Base-by-base conservation (phyloP, 1,140 invertebrate species). In the Macrocentrus cingulum region DNA sequence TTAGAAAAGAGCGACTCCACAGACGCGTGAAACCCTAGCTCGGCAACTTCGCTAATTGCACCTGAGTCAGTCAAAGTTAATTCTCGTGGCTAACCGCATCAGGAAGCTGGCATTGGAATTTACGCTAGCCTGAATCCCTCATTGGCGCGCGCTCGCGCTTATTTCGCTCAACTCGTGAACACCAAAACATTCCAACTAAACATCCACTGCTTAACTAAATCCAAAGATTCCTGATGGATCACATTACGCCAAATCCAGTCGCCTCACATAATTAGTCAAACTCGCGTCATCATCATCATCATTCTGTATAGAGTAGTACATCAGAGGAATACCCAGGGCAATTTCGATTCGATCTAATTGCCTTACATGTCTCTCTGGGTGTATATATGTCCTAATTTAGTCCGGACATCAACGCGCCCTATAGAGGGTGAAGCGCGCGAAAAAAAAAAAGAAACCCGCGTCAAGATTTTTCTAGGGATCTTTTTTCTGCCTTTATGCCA, bases 41-140 rank as follows among this genome's bases (percentile, higher is more conserved):
- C 56, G 48, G 56, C 56, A 58, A 58, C 56, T 58, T 58, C 39
- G 46, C 56, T 58, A 58, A 58, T 58, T 58, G 56, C 56, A 58
- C 56, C 56, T 58, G 56, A 58, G 56, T 58, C 56, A 58, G 56
- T 58, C 48, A 42, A 58, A 58, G 56, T 58, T 58, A 58, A 58
- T 58, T 41, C 48, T 15, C 39, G 48, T 19, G 48, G 36, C 39
- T 25, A 22, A 51, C 56, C 56, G 29, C 56, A 58, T 19, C 23
- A 29, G 54, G 15, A 56, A 56, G 22, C 45, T 9, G 9, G 25
- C 9, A 45, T n/a, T 45, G 25, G 39, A 36, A 55, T 23, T 41
- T 46, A 36, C 54, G 54, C 36, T 18, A 22, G 23, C 44, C 46
- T 56, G 45, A 11, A 23, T 29, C 20, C 29, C 18, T 29, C 9